A percentile compares a stretch with the other conserved stretches of the same genome.
phyloP scores from a whole-genome alignment of 2,797 vertebrate genomes.

The Chaetodon trifasciatus region DNA sequence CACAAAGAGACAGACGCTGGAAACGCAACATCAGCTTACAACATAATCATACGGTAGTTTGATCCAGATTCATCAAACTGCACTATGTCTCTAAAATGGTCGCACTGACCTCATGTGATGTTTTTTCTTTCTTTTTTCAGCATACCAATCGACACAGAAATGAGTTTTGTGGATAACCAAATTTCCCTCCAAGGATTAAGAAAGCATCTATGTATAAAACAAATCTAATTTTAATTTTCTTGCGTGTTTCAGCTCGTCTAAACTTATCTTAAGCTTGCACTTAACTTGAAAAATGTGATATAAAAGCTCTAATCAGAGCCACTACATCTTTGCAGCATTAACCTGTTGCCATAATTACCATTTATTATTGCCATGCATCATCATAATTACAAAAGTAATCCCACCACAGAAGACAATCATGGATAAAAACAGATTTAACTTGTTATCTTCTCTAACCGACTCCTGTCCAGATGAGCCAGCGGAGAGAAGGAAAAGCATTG shows the following conservation, averaged over 20 bases:
- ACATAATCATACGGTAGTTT: slow-evolving; percentile 66
- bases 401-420: slow-evolving; percentile 22
- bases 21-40: slow-evolving; percentile 58
- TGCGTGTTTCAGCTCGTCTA: slow-evolving; percentile 10
- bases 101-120: slow-evolving; percentile 44
- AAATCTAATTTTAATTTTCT: slow-evolving; percentile 19
- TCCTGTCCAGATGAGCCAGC: slow-evolving; percentile 7
- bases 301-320: slow-evolving; percentile 13
- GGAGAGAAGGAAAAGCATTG: slow-evolving; percentile 27
- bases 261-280: not conserved
- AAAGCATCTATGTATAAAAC: slow-evolving; percentile 11
- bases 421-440: slow-evolving; percentile 32
- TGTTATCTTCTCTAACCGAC: slow-evolving; percentile 27
- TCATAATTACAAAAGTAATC: slow-evolving; percentile 31
- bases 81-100: slow-evolving; percentile 39
- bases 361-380: slow-evolving; percentile 7
- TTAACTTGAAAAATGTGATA: not conserved
- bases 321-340: slow-evolving; percentile 5
- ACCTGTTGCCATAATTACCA: slow-evolving; percentile 21
- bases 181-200: slow-evolving; percentile 2
- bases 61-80: slow-evolving; percentile 45
- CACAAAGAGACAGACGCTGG: slow-evolving; percentile 33
- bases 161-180: slow-evolving; percentile 31
- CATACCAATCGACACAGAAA: slow-evolving; percentile 19
- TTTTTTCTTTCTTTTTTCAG: slow-evolving; percentile 11